Evolutionary conservation across 2,888 invertebrate species (phyloP).

Genomic region (Syrphus vitripennis): DNA sequence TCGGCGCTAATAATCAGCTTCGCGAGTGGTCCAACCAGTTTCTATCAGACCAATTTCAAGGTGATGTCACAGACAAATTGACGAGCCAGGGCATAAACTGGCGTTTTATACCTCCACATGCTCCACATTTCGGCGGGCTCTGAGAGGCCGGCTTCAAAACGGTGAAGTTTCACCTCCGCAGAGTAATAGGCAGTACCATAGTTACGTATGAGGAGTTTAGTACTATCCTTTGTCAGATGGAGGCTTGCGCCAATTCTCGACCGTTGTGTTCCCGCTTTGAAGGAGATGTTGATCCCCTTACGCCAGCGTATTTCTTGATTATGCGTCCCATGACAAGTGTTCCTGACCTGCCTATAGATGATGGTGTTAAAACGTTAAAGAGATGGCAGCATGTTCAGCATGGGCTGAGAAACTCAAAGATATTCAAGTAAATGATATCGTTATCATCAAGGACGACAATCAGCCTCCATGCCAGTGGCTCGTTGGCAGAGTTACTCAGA

Average conservation of each 20-base stretch:
- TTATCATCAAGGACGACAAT: conserved; percentile 45
- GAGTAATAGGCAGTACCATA: conserved; percentile 71
- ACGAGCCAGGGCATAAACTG: conserved; percentile 68
- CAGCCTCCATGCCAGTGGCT: conserved; percentile 32
- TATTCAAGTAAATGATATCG: conserved; percentile 39
- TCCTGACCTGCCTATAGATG: neutral
- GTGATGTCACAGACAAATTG: neutral
- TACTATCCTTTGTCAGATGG: conserved; percentile 75
- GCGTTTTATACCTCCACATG: conserved; percentile 76
- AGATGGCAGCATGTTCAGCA: conserved; percentile 17
- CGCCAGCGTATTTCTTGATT: conserved; percentile 69
- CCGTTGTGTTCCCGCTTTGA: conserved; percentile 72
- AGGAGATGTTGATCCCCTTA: conserved; percentile 61
- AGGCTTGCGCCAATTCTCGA: conserved; percentile 75
- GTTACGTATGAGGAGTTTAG: conserved; percentile 75
- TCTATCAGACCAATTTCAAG: neutral
- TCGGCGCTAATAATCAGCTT: neutral
- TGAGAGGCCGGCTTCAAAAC: too few species aligned
- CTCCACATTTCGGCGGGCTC: conserved; percentile 77
- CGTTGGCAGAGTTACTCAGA: conserved; percentile 15
- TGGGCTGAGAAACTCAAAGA: conserved; percentile 35
- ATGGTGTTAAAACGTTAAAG: neutral
- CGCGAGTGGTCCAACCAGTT: neutral
- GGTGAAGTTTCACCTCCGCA: conserved; percentile 74
- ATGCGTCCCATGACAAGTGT: conserved; percentile 46